These are phyloP conservation scores for Eolophus roseicapilla DNA, from an alignment of 2,113 vertebrate genomes.

Conservation along the genomic window DNA sequence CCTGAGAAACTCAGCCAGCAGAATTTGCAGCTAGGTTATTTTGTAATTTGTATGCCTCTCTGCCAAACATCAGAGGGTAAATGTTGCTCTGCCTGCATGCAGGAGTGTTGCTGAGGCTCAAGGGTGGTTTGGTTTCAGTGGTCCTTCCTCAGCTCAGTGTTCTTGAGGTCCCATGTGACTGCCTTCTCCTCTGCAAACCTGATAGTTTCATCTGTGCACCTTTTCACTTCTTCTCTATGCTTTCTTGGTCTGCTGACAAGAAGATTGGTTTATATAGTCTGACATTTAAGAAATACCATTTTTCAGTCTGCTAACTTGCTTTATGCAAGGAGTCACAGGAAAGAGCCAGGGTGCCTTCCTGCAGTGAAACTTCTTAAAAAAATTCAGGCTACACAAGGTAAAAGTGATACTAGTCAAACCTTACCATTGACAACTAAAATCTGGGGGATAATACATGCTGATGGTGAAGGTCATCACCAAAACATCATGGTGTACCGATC, in stretches of 20 bases:
- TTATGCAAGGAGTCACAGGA: neutral
- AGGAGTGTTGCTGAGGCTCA: neutral
- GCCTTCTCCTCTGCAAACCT: neutral
- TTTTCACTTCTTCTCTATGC: conserved; percentile 15
- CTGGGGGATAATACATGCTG: neutral
- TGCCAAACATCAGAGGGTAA: neutral
- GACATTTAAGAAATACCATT: conserved; percentile 62
- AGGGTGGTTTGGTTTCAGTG: neutral
- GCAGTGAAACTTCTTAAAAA: neutral
- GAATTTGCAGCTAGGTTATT: neutral
- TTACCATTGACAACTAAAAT: neutral
- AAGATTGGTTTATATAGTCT: conserved; percentile 38
- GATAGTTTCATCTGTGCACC: neutral
- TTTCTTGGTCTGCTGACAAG: conserved; percentile 33
- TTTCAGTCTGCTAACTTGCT: conserved; percentile 49
- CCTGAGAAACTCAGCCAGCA: neutral
- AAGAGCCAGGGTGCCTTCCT: neutral
- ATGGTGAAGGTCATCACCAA: rapidly evolving
- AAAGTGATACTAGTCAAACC: neutral
- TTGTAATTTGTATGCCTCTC: neutral
- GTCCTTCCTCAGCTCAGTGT: neutral
- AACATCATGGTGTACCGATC: neutral
- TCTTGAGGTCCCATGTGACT: neutral
- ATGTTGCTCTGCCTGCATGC: neutral
- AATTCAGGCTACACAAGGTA: neutral